Percentiles rank a stretch among this genome's conserved stretches.
phyloP scores from a whole-genome alignment of 2,888 invertebrate genomes.

The Dilophus febrilis region DNA sequence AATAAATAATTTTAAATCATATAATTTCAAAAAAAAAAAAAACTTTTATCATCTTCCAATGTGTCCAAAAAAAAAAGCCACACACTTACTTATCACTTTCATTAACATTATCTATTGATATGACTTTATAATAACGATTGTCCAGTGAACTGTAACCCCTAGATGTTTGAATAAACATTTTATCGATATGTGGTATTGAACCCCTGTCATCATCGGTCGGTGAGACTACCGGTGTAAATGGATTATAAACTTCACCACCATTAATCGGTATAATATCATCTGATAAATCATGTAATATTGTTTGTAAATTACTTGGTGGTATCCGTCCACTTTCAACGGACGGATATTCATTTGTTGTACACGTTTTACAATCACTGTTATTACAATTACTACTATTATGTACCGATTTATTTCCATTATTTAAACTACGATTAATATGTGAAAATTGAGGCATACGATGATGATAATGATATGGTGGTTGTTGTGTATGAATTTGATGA shows the following conservation, averaged over 20 bases:
- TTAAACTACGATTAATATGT: too few species aligned
- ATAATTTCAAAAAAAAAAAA: too few species aligned
- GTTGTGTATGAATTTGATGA: too few species aligned
- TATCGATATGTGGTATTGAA: conserved; percentile 28
- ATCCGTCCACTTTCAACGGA: not conserved
- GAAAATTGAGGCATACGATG: too few species aligned
- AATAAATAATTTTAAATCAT: too few species aligned
- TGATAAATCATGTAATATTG: conserved; percentile 28
- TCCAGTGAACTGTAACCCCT: conserved; percentile 31
- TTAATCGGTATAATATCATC: conserved; percentile 28
- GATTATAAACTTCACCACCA: conserved; percentile 31
- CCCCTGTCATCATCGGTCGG: conserved; percentile 30
- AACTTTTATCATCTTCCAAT: too few species aligned
- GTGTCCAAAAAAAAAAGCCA: too few species aligned
- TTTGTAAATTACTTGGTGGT: conserved; percentile 20
- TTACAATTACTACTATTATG: too few species aligned
- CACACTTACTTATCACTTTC: conserved; percentile 1
- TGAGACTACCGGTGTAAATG: conserved; percentile 31
- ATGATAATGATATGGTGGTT: too few species aligned
- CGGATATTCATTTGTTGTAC: too few species aligned
- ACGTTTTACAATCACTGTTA: too few species aligned
- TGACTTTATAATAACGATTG: conserved; percentile 28
- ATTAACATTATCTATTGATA: conserved; percentile 19
- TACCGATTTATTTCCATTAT: too few species aligned
- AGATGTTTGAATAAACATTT: conserved; percentile 32